phyloP scores from a whole-genome alignment of 2,113 vertebrate genomes.

The Chunga burmeisteri region DNA sequence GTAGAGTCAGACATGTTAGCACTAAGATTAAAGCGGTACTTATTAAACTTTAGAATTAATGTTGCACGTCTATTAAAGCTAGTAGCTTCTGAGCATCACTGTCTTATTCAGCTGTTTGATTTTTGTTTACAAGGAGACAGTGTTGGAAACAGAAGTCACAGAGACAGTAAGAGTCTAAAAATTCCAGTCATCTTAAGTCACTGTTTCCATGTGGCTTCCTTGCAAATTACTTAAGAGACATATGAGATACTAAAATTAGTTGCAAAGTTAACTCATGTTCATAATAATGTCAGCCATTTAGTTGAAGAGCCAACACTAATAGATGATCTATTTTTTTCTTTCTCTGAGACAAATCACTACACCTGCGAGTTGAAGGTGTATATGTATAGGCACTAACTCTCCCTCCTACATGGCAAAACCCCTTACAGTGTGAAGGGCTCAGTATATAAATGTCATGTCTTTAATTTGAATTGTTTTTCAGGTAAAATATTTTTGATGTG shows the following conservation, averaged over 20 bases:
- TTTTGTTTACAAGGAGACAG: conserved; percentile 22
- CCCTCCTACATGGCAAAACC: background rate
- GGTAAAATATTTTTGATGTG: background rate
- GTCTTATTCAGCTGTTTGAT: background rate
- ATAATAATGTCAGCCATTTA: background rate
- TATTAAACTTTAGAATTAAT: background rate
- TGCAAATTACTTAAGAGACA: background rate
- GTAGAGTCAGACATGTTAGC: background rate
- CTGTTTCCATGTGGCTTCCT: conserved; percentile 30
- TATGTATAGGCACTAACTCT: background rate
- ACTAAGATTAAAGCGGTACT: background rate
- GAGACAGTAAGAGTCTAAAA: background rate
- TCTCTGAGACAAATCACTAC: background rate
- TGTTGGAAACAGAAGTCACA: background rate
- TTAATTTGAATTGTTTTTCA: background rate
- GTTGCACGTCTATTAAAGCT: background rate
- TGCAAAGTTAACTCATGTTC: background rate
- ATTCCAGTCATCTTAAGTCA: conserved; percentile 48
- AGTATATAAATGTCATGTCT: background rate
- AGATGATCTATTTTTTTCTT: background rate
- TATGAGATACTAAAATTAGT: conserved; percentile 34
- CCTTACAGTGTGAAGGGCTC: background rate
- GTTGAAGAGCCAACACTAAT: background rate
- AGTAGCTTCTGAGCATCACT: background rate
- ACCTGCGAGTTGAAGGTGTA: background rate